phyloP scores from a whole-genome alignment of 2,888 invertebrate species.

The Polyommatus iphigenia region DNA sequence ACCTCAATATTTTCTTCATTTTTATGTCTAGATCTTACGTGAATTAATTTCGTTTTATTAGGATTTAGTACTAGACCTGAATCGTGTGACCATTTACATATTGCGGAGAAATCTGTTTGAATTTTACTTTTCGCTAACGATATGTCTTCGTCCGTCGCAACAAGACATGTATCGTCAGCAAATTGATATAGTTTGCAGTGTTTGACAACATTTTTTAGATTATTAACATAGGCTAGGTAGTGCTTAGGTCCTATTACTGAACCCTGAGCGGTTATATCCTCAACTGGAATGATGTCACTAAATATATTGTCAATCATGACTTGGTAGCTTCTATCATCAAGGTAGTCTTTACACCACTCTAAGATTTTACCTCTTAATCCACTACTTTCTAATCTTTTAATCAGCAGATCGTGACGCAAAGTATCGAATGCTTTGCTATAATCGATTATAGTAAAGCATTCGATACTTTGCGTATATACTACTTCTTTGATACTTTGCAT shows the following conservation, averaged over 20 bases:
- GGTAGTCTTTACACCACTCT: constrained; percentile 36
- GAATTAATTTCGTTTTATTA: constrained; percentile 37
- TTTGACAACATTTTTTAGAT: not conserved
- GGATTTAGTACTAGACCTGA: constrained; percentile 40
- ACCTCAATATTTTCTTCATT: too few species aligned
- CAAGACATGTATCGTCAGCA: not conserved
- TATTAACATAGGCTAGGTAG: constrained; percentile 25
- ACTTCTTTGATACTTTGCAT: too few species aligned
- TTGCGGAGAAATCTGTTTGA: constrained; percentile 31
- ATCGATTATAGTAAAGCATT: too few species aligned
- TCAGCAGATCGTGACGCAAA: not conserved
- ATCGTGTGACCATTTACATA: constrained; percentile 37
- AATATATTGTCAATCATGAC: too few species aligned
- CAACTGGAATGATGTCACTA: constrained; percentile 10
- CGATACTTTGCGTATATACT: too few species aligned
- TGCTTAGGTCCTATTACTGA: constrained; percentile 35
- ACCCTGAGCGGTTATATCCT: constrained; percentile 36
- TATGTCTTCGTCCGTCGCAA: too few species aligned
- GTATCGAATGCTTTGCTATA: constrained; percentile 27
- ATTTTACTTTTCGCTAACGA: too few species aligned
- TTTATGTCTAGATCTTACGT: constrained; percentile 33
- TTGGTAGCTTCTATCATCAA: constrained; percentile 28
- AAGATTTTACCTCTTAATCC: constrained; percentile 35
- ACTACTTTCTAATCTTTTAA: constrained; percentile 16
- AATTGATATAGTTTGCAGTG: too few species aligned